Evolutionary conservation across 1,140 invertebrate species (phyloP), one percentile per base, ranked within the genome.

Genomic region (Riptortus pedestris): DNA sequence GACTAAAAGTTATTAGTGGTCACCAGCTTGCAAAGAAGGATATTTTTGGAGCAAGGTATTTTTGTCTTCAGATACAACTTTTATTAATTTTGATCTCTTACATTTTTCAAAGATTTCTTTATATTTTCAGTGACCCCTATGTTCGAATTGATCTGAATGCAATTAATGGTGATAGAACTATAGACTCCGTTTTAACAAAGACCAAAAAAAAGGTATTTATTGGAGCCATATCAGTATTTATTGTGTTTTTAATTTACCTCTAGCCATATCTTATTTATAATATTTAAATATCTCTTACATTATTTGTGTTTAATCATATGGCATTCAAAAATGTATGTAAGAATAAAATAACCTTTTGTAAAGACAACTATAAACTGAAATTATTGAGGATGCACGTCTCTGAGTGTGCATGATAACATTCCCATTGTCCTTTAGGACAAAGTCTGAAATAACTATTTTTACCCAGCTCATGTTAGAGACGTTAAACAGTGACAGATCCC

Each of bases 21-120:
- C 86, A 90, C 75, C 86, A 91, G 69, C 79, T 98, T 71, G 93
- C 94, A 28, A 96, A 95, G 74, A 98, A 97, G 77, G 95, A 98
- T 75, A 96, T 98, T 71, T 98, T 98, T 82, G 95, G 95, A 71
- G 93, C 93, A 24, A 55, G 51, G 51, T 55, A 47, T 47, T 47
- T 47, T 9, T 2, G 45, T 47, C 9, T 47, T 47, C 14, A 20
- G 45, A 3, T 18, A 47, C n/a, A 5, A 47, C 22, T n/a, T 18
- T 22, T 47, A 45, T 45, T 2, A 2, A 38, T 27, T 58, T n/a
- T 27, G 26, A 11, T 28, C 18, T 26, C n/a, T 60, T 45, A 65
- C 28, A 52, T n/a, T 22, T 59, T 62, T 38, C 58, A 62, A 71
- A 80, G 81, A 18, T 45, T 2, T 52, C 24, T 26, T 24, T 12